Base-by-base conservation (phyloP, 2,797 vertebrate species). In the Tauraco hartlaubi region DNA sequence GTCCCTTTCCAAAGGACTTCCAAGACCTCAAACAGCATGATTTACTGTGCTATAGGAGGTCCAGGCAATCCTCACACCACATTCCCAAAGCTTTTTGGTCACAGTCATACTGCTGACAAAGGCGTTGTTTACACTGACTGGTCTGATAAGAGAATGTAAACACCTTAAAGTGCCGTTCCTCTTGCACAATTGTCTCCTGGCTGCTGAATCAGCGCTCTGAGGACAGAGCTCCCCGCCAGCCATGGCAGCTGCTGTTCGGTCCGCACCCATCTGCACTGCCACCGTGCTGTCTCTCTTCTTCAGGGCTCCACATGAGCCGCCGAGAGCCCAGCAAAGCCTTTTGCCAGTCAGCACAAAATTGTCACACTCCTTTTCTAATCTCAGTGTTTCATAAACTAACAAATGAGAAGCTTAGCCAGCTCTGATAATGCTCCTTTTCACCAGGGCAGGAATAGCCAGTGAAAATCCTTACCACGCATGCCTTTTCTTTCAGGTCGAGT, bases 181-280 rank as follows among this genome's bases (percentile, higher is more conserved):
- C 93, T 97, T 84, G 84, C 96, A 96, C 94, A 96, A 93, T 49
- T 93, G 91, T 67, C 75, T 94, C 37, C 85, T 73, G 80, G 37
- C 22, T 86, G 97, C 94, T 97, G 97, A 97, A 74, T 97, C 97
- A 97, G 97, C 84, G 0, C 44, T 94, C 73, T 73, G 19, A 73
- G 96, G 96, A 94, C 96, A 81, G 85, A 17, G 19, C 62, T 94
- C 89, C 86, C 87, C 66, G 52, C 77, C 81, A 81, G 28, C 66
- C 62, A 37, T 5, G 10, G 56, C 4, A 3, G 16, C 21, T 66
- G 78, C 39, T 88, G 54, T 29, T 76, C 87, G 71, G 72, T 55
- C 63, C 6, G 4, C 22, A 35, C 90, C 88, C 84, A 44, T 46
- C 55, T 51, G 15, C 33, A 49, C 52, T 90, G 67, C 69, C 73